Base-by-base conservation (phyloP, 2,888 invertebrate species). In the Galeopsomyia nigrocyanea region DNA sequence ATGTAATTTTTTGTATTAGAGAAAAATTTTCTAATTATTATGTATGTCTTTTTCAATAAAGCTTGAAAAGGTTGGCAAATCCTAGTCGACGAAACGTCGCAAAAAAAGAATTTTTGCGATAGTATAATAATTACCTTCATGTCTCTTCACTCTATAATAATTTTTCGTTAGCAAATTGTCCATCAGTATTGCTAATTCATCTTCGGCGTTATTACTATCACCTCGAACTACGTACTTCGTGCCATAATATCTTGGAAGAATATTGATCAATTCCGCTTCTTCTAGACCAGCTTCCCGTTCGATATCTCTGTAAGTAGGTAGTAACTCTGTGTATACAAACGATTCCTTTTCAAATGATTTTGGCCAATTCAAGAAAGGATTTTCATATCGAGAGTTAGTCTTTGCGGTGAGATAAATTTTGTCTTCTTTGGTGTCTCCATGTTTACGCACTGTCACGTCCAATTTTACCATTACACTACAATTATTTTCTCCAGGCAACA, bases 401-500 rank as follows among this genome's bases (percentile, higher is more conserved):
- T 31, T 31, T 31, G 31, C 31, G 31, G 31, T 7, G 3, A 31
- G 31, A 31, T 31, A 31, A 3, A 31, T 31, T 31, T 31, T 7
- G 3, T 31, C 84, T 16, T 78, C 71, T 16, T 78, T 69, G 0
- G 71, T 71, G 0, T 78, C 49, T 14, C 79, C 72, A 3, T 70
- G 49, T 10, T 61, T 75, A 16, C 75, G 76, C 6, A 82, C 75
- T 31, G 74, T 57, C 0, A 80, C 81, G 39, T 79, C 71, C 1
- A 83, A 80, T 0, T 87, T 86, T 0, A 90, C 78, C 85, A 91
- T 90, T 0, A 89, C 84, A 77, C 91, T 90, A 6, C 90, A 91
- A 79, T 90, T 91, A 80, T 91, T 91, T 78, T 91, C 91, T 0
- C 91, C 91, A 0, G 89, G 88, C 19, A 88, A 87, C 16, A 84